phyloP scores from a whole-genome alignment of 2,113 vertebrate species.

The Mesoclemmys tuberculata region DNA sequence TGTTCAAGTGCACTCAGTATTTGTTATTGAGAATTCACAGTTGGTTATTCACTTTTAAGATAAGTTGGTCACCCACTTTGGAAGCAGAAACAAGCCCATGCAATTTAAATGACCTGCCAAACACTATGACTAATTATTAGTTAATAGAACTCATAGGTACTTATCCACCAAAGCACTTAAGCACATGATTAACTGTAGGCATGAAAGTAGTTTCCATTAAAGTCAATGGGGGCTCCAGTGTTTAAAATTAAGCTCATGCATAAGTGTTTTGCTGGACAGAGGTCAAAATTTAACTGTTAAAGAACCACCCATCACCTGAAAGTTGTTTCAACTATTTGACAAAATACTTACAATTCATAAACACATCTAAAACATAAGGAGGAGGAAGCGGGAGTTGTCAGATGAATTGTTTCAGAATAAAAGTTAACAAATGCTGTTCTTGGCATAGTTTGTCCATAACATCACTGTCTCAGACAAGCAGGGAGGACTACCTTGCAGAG shows the following conservation, averaged over 20 bases:
- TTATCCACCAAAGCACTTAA: background rate
- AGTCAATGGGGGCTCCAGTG: background rate
- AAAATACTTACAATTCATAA: background rate
- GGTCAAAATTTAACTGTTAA: background rate
- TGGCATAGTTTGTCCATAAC: background rate
- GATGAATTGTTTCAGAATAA: background rate
- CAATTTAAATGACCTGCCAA: background rate
- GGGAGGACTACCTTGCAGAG: background rate
- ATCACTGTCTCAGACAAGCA: background rate
- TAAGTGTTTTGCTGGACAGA: background rate
- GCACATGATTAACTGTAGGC: background rate
- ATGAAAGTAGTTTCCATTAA: background rate
- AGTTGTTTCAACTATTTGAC: background rate
- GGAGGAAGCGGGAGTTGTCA: background rate
- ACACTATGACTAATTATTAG: background rate
- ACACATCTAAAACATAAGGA: background rate
- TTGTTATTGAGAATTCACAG: background rate
- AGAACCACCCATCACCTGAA: background rate
- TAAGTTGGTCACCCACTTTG: background rate
- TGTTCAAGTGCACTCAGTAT: background rate
- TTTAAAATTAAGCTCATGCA: background rate
- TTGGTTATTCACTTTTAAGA: background rate
- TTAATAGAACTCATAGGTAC: background rate
- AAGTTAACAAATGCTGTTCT: background rate
- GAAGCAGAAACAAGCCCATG: background rate